A percentile compares a stretch with the other conserved stretches of the same genome.
Conservation (phyloP, 2,797 vertebrate genomes). For the Hemitrygon akajei region DNA sequence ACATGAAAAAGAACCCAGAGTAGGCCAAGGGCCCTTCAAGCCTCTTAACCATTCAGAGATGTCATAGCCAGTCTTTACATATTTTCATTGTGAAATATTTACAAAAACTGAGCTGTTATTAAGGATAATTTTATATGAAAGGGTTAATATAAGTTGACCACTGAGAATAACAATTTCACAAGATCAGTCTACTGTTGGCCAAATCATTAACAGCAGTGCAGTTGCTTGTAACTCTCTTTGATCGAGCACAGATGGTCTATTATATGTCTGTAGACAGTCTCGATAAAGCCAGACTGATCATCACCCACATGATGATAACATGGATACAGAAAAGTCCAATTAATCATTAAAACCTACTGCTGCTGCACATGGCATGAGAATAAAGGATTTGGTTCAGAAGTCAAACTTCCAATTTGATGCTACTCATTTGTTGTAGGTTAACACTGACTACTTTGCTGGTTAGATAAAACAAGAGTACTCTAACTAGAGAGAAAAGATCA, state of each 20-base stretch:
- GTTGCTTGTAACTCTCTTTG: neutral
- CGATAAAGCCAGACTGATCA: slow-evolving; percentile 29
- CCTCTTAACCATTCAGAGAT: too few relatives aligned
- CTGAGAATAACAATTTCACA: slow-evolving; percentile 22
- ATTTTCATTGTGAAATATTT: neutral
- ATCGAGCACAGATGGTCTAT: slow-evolving; percentile 30
- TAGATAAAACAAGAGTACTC: neutral
- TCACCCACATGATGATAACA: slow-evolving; percentile 33
- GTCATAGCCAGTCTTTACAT: neutral
- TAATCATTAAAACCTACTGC: slow-evolving; percentile 25
- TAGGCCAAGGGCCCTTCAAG: too few relatives aligned
- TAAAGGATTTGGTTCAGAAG: slow-evolving; percentile 18
- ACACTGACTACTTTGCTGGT: neutral
- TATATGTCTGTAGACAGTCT: slow-evolving; percentile 17
- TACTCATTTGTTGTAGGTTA: neutral
- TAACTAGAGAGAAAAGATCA: neutral
- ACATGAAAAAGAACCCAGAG: neutral
- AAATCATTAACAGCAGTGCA: slow-evolving; percentile 24
- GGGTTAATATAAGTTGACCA: slow-evolving; percentile 10
- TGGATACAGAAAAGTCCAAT: slow-evolving; percentile 21
- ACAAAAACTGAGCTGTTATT: neutral
- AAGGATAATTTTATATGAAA: neutral
- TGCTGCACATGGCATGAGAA: neutral
- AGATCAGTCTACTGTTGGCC: neutral
- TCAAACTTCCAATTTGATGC: neutral